phyloP scores from a whole-genome alignment of 2,797 vertebrate species.

The Perodicticus potto region DNA sequence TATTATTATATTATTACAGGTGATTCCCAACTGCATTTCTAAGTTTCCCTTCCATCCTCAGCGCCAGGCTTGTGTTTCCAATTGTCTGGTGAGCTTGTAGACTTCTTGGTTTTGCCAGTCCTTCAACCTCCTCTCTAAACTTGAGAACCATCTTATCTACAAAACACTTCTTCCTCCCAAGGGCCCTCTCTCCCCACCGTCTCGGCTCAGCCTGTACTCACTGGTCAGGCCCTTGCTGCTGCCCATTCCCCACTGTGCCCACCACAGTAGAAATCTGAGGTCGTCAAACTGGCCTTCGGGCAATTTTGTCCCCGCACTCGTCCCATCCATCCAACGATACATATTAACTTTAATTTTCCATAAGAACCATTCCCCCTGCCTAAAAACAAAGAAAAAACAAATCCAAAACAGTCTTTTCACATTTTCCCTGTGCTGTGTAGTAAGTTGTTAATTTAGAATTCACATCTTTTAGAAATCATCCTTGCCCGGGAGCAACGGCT shows the following conservation, averaged over 20 bases:
- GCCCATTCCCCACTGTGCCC: not conserved
- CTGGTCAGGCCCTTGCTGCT: not conserved
- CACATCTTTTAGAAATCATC: not conserved
- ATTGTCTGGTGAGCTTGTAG: not conserved
- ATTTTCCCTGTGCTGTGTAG: not conserved
- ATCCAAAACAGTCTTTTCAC: not conserved
- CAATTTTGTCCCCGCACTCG: not conserved
- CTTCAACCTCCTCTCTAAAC: not conserved
- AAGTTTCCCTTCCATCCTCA: not conserved
- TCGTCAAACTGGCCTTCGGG: not conserved
- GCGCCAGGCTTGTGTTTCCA: not conserved
- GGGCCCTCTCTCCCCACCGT: not conserved
- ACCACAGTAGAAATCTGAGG: not conserved
- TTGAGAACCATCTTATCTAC: not conserved
- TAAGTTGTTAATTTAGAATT: not conserved
- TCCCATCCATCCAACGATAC: not conserved
- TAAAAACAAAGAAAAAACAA: not conserved
- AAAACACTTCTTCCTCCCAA: not conserved
- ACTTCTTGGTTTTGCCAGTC: not conserved
- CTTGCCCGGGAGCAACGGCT: too few relatives aligned
- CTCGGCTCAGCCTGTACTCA: not conserved
- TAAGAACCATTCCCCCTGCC: not conserved
- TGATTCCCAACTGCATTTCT: not conserved
- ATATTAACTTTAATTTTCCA: not conserved
- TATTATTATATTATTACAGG: not conserved